Conservation (phyloP, 2,797 vertebrate genomes). For the Semaprochilodus insignis region DNA sequence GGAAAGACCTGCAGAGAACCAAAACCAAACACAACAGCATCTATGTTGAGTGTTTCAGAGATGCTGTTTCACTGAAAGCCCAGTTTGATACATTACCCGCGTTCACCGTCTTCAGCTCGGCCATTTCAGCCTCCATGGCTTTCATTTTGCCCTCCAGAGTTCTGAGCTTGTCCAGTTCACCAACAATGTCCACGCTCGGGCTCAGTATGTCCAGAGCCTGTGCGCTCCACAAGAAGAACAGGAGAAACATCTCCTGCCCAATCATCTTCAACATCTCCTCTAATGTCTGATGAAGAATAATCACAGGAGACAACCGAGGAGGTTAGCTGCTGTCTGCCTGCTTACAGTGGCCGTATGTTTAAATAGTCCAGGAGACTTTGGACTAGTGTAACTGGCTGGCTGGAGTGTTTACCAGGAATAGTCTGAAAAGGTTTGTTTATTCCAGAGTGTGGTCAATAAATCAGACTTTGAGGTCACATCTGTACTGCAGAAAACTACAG, state of each 20-base stretch:
- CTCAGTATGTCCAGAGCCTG: conserved; percentile 27
- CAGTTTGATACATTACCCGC: conserved; percentile 1
- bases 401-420: too few species aligned
- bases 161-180: conserved; percentile 24
- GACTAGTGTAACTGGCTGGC: too few species aligned
- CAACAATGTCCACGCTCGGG: conserved; percentile 34
- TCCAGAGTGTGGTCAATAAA: too few species aligned
- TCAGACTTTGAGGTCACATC: too few species aligned
- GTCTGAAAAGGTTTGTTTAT: too few species aligned
- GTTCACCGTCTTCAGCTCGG: conserved; percentile 5
- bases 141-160: conserved; percentile 7
- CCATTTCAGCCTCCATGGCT: conserved; percentile 19
- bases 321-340: too few species aligned
- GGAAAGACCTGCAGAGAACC: not conserved
- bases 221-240: conserved; percentile 11
- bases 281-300: too few species aligned
- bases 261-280: conserved; percentile 13
- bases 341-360: too few species aligned
- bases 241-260: not conserved
- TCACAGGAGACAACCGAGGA: not conserved
- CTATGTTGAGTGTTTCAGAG: not conserved
- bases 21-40: not conserved
- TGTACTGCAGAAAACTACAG: too few species aligned
- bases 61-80: not conserved
- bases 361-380: too few species aligned